Base-by-base conservation (phyloP, 2,888 invertebrate genomes). In the Lacanobia wlatinum region DNA sequence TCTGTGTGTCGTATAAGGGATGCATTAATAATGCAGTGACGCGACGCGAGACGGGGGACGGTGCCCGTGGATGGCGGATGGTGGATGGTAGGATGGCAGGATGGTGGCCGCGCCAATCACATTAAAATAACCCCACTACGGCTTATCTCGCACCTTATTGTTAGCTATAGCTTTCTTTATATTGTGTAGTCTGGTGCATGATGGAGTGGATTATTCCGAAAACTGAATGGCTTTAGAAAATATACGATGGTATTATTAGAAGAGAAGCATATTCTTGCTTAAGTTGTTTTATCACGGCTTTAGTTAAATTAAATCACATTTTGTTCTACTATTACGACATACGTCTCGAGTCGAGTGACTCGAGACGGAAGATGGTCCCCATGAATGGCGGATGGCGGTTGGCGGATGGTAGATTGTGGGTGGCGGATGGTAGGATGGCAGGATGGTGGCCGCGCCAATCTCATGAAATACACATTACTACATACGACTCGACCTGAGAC, bases 11-110 rank as follows among this genome's bases (percentile, higher is more conserved):
- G 18, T 78, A 74, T 83, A 84, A 88, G 89, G 90, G 91, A 91
- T 92, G 93, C 93, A 95, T 96, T 93, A 95, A 94, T 95, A 94
- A 95, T 96, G 93, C 94, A 95, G 91, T 90, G 93, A 89, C 90
- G 91, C 89, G 90, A 87, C 89, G 80, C 78, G 90, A 91, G 94
- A 91, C 89, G 87, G 88, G 90, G 87, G 85, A 84, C 62, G 86
- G 85, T 84, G 66, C 79, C 84, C 84, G 78, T 60, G 73, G 63
- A 70, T 78, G 83, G 89, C 84, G 77, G 84, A 68, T 60, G 59
- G 79, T 40, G 72, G 83, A 79, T 69, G 77, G 68, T 69, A 60
- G 75, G 52, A 59, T 60, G 65, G 73, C 50, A 52, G 74, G 72
- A 79, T 82, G 86, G 75, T 73, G 72, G 87, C 78, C 72, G 88